Percentiles rank a stretch among this genome's conserved stretches.
phyloP scores from a whole-genome alignment of 2,113 vertebrate genomes.

The Seriola aureovittata region DNA sequence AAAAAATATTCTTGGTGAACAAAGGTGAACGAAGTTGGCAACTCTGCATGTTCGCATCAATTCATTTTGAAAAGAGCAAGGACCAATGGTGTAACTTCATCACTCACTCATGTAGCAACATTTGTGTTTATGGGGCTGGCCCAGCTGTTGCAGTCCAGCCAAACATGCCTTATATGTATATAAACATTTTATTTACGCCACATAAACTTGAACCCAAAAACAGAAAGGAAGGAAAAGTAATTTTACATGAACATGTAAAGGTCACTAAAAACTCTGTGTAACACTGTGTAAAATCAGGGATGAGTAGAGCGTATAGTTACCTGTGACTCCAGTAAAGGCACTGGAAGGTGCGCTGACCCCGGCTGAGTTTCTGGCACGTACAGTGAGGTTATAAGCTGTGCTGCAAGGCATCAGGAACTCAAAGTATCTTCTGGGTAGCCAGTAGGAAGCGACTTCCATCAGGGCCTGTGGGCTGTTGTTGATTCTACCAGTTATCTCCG shows the following conservation, averaged over 20 bases:
- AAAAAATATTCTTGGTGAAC: too few species aligned
- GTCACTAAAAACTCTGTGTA: neutral
- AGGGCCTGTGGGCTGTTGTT: conserved; percentile 55
- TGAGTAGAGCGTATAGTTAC: conserved; percentile 53
- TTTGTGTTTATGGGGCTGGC: too few species aligned
- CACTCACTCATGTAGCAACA: too few species aligned
- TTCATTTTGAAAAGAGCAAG: too few species aligned
- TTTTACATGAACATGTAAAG: neutral
- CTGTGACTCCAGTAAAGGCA: conserved; percentile 65
- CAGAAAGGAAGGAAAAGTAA: too few species aligned
- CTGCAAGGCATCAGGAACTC: conserved; percentile 83
- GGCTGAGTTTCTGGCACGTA: conserved; percentile 75
- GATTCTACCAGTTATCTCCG: conserved; percentile 70
- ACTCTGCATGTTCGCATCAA: too few species aligned
- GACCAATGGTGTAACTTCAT: too few species aligned
- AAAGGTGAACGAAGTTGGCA: too few species aligned
- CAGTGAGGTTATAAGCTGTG: conserved; percentile 76
- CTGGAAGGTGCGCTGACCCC: conserved; percentile 72
- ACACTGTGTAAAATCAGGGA: neutral
- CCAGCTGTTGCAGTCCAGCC: too few species aligned
- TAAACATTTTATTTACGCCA: too few species aligned
- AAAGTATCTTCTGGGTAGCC: conserved; percentile 77
- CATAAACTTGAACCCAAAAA: too few species aligned
- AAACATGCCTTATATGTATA: too few species aligned
- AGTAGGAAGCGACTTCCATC: conserved; percentile 81